Evolutionary conservation across 2,888 invertebrate genomes (phyloP).

Genomic region (Sphaerophoria rueppellii): DNA sequence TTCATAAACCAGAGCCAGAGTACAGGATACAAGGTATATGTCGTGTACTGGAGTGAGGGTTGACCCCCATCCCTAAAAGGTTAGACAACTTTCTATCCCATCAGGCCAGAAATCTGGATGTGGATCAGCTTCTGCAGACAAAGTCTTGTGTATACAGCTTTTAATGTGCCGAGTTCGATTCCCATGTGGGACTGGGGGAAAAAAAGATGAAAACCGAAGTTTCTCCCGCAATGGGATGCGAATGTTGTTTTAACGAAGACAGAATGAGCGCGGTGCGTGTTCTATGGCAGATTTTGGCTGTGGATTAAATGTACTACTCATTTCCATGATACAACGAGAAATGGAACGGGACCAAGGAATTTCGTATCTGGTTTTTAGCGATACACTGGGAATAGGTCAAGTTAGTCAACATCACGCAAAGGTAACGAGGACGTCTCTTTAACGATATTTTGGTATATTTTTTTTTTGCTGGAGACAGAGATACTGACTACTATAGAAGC

Average conservation of each 20-base stretch:
- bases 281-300: neutral
- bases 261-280: neutral
- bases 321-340: neutral
- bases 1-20: slow-evolving; percentile 49
- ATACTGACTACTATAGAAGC: neutral
- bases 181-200: slow-evolving; percentile 51
- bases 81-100: neutral
- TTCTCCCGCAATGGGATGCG: neutral
- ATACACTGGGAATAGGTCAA: slow-evolving; percentile 50
- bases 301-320: neutral
- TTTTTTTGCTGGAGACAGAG: slow-evolving; percentile 20
- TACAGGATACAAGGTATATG: neutral
- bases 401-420: slow-evolving; percentile 12
- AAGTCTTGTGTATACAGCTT: neutral
- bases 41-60: neutral
- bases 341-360: neutral
- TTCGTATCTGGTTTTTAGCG: neutral
- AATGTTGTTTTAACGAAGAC: slow-evolving; percentile 30
- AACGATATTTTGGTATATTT: slow-evolving; percentile 35
- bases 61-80: neutral
- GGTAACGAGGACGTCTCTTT: slow-evolving; percentile 10
- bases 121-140: neutral
- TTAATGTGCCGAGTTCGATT: slow-evolving; percentile 45
- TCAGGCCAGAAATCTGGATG: neutral
- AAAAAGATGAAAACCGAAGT: slow-evolving; percentile 27